Evolutionary conservation across 2,888 invertebrate species (phyloP).

Genomic region (Pandemis heparana): DNA sequence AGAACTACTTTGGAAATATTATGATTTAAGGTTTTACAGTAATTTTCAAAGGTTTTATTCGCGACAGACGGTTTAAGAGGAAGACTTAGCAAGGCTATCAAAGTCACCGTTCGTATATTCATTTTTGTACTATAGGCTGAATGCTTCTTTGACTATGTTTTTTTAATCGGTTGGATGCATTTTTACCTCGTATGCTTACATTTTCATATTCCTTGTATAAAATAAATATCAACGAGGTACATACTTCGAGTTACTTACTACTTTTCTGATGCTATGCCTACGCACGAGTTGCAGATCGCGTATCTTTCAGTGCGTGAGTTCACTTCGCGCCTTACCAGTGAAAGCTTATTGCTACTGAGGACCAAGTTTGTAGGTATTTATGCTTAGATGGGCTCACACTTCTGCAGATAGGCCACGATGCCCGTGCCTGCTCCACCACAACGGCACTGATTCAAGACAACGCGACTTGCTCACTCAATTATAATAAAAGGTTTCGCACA

Average conservation of each 20-base stretch:
- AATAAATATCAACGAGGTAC: no score
- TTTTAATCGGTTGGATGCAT: no score
- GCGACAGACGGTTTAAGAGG: not conserved
- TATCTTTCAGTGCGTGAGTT: not conserved
- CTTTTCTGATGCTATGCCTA: no score
- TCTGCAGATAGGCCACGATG: slow-evolving; percentile 4
- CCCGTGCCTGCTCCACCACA: not conserved
- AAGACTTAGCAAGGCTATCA: not conserved
- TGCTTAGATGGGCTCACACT: slow-evolving; percentile 1
- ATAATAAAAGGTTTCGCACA: not conserved
- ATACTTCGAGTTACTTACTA: no score
- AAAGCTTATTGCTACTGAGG: not conserved
- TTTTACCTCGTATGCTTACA: no score
- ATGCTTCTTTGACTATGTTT: no score
- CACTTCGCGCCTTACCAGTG: not conserved
- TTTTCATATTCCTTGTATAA: no score
- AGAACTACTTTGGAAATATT: not conserved
- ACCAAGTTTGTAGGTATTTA: not conserved
- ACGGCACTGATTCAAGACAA: not conserved
- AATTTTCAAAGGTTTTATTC: not conserved
- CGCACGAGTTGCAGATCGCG: not conserved
- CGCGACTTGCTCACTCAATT: not conserved
- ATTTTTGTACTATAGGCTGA: not conserved
- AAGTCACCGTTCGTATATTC: not conserved
- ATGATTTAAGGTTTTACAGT: not conserved